Base-by-base conservation (phyloP, 2,113 vertebrate species). In the Cyprinodon brontotheroides region DNA sequence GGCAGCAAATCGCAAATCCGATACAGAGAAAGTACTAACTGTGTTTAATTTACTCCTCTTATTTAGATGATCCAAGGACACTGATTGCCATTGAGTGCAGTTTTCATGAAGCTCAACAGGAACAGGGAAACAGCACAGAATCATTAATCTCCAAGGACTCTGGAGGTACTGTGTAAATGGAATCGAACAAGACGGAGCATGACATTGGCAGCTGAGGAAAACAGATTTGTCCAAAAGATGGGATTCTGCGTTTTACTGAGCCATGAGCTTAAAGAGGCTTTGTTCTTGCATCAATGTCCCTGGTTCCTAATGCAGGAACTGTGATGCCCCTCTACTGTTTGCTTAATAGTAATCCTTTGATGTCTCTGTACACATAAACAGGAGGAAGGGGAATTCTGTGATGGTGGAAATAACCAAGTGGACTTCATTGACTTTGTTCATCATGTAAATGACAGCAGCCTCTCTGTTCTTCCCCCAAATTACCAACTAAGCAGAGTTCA, bases 21-120 rank as follows among this genome's bases (percentile, higher is more conserved):
- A 29, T 29, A 36, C 20, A 4, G 20, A 15, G 1, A 39, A 4
- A 37, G 62, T 43, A 12, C 47, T 62, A 61, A 41, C 22, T 53
- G 47, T 59, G 62, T 65, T 22, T 75, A 15, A 3, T 12, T 48
- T 11, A 15, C 59, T 65, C 75, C 29, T 77, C 62, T 4, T n/a
- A 48, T 17, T 29, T 61, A 86, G 83, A 85, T 48, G 91, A 89
- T 0, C 76, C 80, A 1, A 68, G 36, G 37, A 86, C 92, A n/a
- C 82, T 89, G 61, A 79, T 89, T 0, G 82, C 72, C 7, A 92
- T 96, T 2, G 96, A 96, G 13, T 96, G 95, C 61, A 97, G 95
- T 62, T 97, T 94, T 77, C 93, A 86, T 1, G 96, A 95, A 65
- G 96, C 97, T 0, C 93, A 97, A 72, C 96, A 98, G 69, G 97